Conservation (phyloP, 2,113 vertebrate genomes). For the Numenius arquata region DNA sequence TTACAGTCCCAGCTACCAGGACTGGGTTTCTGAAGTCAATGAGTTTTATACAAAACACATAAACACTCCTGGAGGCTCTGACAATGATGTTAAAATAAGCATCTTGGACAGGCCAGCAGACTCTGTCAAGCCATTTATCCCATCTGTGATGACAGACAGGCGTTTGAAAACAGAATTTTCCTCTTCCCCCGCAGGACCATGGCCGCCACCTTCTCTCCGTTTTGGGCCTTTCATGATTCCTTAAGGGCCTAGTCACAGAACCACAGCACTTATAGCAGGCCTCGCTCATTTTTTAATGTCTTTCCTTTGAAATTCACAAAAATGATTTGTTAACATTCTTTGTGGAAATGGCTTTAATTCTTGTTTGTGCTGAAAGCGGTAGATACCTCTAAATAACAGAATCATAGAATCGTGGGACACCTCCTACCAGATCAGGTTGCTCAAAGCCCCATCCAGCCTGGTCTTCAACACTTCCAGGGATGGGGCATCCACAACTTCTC, state of each 20-base stretch:
- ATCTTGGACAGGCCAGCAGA: neutral
- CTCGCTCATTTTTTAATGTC: neutral
- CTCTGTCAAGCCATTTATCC: neutral
- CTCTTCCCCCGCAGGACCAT: neutral
- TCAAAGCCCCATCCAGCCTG: neutral
- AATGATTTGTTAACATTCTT: neutral
- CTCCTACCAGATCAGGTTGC: neutral
- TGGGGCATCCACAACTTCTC: neutral
- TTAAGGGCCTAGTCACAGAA: neutral
- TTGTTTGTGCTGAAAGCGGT: neutral
- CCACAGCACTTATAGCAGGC: neutral
- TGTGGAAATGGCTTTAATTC: neutral
- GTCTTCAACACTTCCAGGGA: neutral
- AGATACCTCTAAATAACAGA: neutral
- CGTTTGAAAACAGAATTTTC: neutral
- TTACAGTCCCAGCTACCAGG: neutral
- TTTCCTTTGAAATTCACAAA: neutral
- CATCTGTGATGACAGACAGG: neutral
- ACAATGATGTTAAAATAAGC: neutral
- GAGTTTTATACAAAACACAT: neutral
- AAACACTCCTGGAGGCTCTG: neutral
- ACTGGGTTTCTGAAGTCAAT: neutral
- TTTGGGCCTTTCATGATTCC: neutral
- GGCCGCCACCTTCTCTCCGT: neutral
- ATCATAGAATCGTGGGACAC: neutral